phyloP scores from a whole-genome alignment of 1,140 invertebrate genomes.

The Frieseomelitta varia region DNA sequence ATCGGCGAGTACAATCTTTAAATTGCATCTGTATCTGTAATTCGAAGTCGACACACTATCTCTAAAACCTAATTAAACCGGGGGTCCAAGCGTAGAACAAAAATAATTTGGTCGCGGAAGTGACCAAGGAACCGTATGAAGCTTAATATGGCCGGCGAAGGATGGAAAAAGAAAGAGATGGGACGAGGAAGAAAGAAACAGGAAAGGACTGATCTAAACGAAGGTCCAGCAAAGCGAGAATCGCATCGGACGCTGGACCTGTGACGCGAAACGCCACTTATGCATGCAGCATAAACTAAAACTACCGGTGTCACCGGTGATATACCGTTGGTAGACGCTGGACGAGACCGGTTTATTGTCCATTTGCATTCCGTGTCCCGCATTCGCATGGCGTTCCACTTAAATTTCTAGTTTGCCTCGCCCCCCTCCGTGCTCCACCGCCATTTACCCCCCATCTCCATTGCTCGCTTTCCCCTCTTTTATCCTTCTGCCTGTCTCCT shows the following conservation, averaged over 20 bases:
- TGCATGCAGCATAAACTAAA: conserved; percentile 73
- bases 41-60: no score
- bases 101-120: no score
- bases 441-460: conserved; percentile 5
- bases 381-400: conserved; percentile 52
- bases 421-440: conserved; percentile 19
- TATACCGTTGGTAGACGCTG: conserved; percentile 67
- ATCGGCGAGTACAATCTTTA: no score
- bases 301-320: conserved; percentile 71
- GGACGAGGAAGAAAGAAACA: not conserved
- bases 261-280: conserved; percentile 65
- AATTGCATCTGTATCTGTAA: no score
- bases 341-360: conserved; percentile 70
- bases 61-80: no score
- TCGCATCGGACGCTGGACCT: conserved; percentile 54
- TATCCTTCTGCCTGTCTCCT: conserved; percentile 17
- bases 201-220: not conserved
- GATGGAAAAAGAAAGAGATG: not conserved
- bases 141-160: not conserved
- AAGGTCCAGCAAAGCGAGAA: conserved; percentile 47
- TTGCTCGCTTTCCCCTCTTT: not conserved
- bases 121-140: no score
- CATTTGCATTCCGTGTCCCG: conserved; percentile 69
- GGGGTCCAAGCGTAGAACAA: no score
- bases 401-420: conserved; percentile 49